Base-by-base conservation (phyloP, 2,113 vertebrate genomes). In the Gallinago undulata region DNA sequence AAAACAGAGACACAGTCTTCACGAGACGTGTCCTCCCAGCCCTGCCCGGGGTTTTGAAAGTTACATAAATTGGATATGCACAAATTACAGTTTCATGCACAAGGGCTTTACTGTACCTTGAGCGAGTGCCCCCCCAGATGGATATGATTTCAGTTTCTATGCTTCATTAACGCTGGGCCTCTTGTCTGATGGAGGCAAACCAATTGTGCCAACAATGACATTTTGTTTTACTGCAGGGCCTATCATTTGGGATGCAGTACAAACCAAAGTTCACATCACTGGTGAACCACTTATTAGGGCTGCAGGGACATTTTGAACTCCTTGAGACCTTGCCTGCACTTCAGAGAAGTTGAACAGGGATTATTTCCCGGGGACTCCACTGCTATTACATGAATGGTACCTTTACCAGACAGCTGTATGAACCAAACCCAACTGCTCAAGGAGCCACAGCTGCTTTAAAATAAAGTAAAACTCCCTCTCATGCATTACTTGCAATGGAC, bases 41-140 rank as follows among this genome's bases (percentile, higher is more conserved):
- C 87, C 70, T 60, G 37, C 75, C 33, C 1, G 4, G 48, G 53
- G 74, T 59, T 92, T 13, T 68, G 15, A 53, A 74, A 48, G 31
- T 56, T 84, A 63, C 64, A 30, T 47, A 56, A 81, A 88, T 47
- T 92, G 39, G 70, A 91, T 63, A 82, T 16, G 77, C 81, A 94
- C 82, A 87, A 78, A 80, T 84, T 22, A 79, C 60, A 86, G 73
- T 62, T 59, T 64, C 79, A 48, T 7, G 57, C 59, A 78, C 39
- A 62, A 66, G 69, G 87, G 73, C 59, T 89, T 80, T 64, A 74
- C 95, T 72, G 82, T 93, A 87, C 95, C 94, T 85, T 88, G 75
- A 94, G 57, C 9, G 0, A 67, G 87, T 12, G 10, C 13, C 63
- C 66, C 39, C 60, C 39, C 64, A 55, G 62, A 94, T 18, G 89